Percentiles rank a stretch among this genome's conserved stretches.
phyloP scores from a whole-genome alignment of 2,888 invertebrate genomes.

The Amblyjoppa proteus region DNA sequence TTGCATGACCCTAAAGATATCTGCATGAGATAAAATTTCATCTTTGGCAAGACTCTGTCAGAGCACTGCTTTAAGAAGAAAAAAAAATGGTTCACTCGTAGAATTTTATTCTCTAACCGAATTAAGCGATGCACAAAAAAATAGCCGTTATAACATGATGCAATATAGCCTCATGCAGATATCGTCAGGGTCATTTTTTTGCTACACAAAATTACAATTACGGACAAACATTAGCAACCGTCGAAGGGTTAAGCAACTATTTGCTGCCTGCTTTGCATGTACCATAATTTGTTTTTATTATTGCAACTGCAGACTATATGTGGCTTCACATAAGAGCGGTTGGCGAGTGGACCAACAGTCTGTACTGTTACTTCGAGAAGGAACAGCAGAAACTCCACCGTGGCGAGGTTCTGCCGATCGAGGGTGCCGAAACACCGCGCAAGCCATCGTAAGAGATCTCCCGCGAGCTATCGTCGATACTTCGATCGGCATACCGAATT shows the following conservation, averaged over 20 bases:
- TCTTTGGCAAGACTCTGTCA: no score
- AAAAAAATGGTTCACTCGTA: no score
- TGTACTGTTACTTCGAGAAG: constrained; percentile 94
- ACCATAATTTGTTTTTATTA: no score
- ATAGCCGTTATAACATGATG: no score
- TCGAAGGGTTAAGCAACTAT: background rate
- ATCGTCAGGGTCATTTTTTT: no score
- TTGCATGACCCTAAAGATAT: no score
- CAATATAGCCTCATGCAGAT: no score
- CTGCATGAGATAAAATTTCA: no score
- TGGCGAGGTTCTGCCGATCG: constrained; percentile 87
- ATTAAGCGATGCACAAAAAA: no score
- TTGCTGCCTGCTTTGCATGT: background rate
- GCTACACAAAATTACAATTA: background rate
- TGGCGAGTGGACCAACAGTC: constrained; percentile 96
- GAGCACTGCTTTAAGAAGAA: no score
- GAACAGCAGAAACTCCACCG: constrained; percentile 92
- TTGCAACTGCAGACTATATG: constrained; percentile 89
- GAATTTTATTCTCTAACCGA: no score
- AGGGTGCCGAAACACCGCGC: constrained; percentile 68
- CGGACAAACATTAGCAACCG: background rate
- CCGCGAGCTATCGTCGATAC: background rate
- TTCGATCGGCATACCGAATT: background rate
- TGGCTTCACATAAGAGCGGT: constrained; percentile 97
- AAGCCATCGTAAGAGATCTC: constrained; percentile 77